Percentiles rank a stretch among this genome's conserved stretches.
These are phyloP conservation scores for Gnatocerus cornutus DNA, from an alignment of 2,888 invertebrate genomes.

Conservation along the genomic window DNA sequence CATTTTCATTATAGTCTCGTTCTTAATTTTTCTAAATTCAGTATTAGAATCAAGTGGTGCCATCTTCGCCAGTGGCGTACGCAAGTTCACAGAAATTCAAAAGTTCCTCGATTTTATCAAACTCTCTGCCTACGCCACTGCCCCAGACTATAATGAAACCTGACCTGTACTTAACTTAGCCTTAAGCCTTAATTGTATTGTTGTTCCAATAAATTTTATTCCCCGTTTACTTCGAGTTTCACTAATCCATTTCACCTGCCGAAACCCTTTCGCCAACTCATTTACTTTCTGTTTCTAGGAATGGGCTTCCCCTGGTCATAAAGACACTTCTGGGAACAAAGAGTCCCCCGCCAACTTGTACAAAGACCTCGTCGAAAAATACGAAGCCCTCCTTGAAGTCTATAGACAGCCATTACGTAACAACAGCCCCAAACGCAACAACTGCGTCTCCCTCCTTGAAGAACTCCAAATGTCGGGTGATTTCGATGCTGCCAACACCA, in stretches of 20 bases:
- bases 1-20: constrained; percentile 29
- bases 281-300: constrained; percentile 25
- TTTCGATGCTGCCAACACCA: constrained; percentile 76
- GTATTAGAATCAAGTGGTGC: no score
- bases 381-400: constrained; percentile 86
- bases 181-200: constrained; percentile 7
- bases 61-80: no score
- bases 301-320: constrained; percentile 51
- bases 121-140: background rate
- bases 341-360: constrained; percentile 78
- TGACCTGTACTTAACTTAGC: constrained; percentile 18
- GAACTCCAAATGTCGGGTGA: constrained; percentile 85
- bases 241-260: background rate
- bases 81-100: no score
- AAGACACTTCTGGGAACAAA: constrained; percentile 66
- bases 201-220: constrained; percentile 24
- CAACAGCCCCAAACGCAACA: constrained; percentile 65
- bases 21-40: no score
- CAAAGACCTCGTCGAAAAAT: constrained; percentile 87
- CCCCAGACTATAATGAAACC: constrained; percentile 28
- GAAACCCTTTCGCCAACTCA: background rate
- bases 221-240: constrained; percentile 9
- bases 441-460: constrained; percentile 77
- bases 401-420: constrained; percentile 78
- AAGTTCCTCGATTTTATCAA: no score